A percentile compares a stretch with the other conserved stretches of the same genome.
Conservation (phyloP, 2,113 vertebrate genomes). For the Corynorhinus townsendii region DNA sequence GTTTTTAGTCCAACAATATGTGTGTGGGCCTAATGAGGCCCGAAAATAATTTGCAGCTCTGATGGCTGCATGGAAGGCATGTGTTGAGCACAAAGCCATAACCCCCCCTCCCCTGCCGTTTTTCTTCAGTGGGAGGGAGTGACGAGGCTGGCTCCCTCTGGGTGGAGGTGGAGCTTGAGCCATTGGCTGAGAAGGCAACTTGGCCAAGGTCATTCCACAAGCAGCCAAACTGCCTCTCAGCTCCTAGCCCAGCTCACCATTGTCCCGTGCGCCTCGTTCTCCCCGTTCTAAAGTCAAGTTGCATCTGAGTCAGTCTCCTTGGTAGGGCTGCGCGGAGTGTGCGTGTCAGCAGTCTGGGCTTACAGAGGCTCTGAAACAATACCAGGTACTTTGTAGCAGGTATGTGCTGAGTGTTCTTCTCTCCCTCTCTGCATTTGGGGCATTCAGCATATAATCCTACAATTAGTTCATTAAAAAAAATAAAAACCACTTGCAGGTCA, state of each 20-base stretch:
- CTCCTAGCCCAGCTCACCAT: background rate
- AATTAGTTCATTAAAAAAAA: constrained; percentile 76
- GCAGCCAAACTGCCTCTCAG: background rate
- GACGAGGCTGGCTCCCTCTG: background rate
- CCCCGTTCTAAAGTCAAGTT: background rate
- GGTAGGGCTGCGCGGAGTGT: background rate
- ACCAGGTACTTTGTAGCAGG: constrained; percentile 54
- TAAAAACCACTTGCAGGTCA: constrained; percentile 64
- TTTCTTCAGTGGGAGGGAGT: background rate
- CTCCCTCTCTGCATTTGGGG: constrained; percentile 57
- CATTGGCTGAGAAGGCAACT: background rate
- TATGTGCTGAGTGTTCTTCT: constrained; percentile 71
- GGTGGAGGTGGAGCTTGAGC: background rate
- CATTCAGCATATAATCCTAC: constrained; percentile 73
- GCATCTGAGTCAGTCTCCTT: background rate
- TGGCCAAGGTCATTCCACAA: constrained; percentile 7
- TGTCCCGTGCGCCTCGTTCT: background rate
- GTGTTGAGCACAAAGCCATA: background rate
- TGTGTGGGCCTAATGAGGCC: constrained; percentile 3
- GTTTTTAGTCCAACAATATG: background rate
- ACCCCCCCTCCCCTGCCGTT: no score
- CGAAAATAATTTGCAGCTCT: constrained; percentile 15
- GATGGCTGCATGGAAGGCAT: background rate
- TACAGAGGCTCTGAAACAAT: constrained; percentile 50
- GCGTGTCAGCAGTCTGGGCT: constrained; percentile 59